A percentile compares a stretch with the other conserved stretches of the same genome.
Evolutionary conservation across 2,888 invertebrate genomes (phyloP).

Genomic region (Ditylenchus weischeri): DNA sequence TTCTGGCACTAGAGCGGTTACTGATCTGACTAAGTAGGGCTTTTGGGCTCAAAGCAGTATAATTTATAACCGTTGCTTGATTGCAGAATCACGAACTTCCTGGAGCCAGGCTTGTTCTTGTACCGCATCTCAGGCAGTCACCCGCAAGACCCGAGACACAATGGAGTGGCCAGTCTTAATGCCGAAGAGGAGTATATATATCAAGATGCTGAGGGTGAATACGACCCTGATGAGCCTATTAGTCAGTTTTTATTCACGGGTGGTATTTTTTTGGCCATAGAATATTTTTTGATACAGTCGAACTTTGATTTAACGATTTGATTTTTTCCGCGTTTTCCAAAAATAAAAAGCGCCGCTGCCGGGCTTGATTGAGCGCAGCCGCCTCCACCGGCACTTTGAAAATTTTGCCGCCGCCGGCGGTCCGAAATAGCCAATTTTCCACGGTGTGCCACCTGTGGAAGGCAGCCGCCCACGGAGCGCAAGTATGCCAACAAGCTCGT

Average conservation of each 20-base stretch:
- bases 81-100: constrained; percentile 78
- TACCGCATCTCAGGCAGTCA: constrained; percentile 68
- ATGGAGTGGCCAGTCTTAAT: constrained; percentile 5
- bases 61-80: constrained; percentile 2
- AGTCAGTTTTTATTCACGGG: constrained; percentile 11
- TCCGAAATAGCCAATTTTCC: no score
- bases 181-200: constrained; percentile 44
- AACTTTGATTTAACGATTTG: no score
- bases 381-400: no score
- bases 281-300: no score
- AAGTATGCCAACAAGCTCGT: no score
- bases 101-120: constrained; percentile 79
- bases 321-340: no score
- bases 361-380: no score
- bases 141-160: constrained; percentile 43
- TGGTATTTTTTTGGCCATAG: no score
- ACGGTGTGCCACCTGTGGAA: no score
- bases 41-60: neutral
- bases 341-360: no score
- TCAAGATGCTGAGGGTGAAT: constrained; percentile 28
- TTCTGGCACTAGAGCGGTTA: constrained; percentile 85
- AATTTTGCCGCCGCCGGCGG: no score
- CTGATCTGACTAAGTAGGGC: constrained; percentile 72
- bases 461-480: no score
- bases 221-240: constrained; percentile 22